Base-by-base conservation (phyloP, 2,797 vertebrate genomes). In the Gambelia wislizenii region DNA sequence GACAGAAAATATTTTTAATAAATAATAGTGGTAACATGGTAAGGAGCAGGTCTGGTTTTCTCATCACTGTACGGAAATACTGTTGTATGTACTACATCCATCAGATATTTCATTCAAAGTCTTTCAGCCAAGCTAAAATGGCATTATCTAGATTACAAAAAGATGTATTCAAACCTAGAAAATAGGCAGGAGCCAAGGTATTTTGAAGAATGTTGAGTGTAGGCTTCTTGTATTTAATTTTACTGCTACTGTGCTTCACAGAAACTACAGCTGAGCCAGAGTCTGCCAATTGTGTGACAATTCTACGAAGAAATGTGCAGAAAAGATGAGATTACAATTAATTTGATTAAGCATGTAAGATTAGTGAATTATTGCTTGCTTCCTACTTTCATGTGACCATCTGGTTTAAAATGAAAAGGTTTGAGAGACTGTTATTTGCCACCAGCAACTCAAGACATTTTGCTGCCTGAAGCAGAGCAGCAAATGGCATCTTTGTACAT, bases 241-340 rank as follows among this genome's bases (percentile, higher is more conserved):
- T 36, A 47, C 2, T 85, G 12, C 42, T 49, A 84, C 56, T n/a
- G 75, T 13, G 36, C 67, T 91, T 87, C 74, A 20, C 84, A 59
- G 52, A 85, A 90, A 39, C 13, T 12, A 47, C 67, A 84, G 44
- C 72, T 88, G 87, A 86, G 80, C 56, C 70, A 74, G 49, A 56
- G 61, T 0, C 36, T 72, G 16, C 81, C 83, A 7, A 5, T 69
- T 75, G 87, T 25, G 67, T 42, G 27, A n/a, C 72, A 36, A 3
- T 90, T 89, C 6, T 52, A 1, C 70, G 78, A 52, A 13, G 83
- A 61, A 75, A 84, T 12, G 4, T 1, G 76, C 77, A 44, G 85
- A 3, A 52, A 44, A 49, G 8, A 12, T 52, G 83, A 39, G 1
- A n/a, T 5, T 54, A 36, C 12, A 27, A 49, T 70, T 49, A 86